Evolutionary conservation across 1,140 invertebrate species (phyloP).

Genomic region (Mizuhopecten yessoensis): DNA sequence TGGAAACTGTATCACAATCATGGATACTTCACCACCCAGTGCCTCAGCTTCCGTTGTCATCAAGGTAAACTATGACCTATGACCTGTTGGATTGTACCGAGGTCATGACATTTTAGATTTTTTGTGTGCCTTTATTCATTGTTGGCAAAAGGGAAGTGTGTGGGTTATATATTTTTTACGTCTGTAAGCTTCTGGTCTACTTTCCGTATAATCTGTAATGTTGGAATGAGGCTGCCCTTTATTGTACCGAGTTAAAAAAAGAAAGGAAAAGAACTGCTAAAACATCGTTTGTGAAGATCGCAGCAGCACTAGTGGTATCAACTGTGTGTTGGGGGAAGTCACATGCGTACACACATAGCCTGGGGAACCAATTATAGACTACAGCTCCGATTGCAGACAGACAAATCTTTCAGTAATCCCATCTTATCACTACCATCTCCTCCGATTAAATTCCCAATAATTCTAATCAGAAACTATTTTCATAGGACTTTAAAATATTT

Average conservation of each 20-base stretch:
- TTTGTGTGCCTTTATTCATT: background rate
- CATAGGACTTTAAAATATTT: background rate
- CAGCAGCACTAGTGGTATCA: background rate
- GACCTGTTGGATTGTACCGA: background rate
- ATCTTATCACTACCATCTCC: background rate
- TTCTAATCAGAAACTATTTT: slow-evolving; percentile 28
- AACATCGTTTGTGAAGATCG: no score
- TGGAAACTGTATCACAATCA: slow-evolving; percentile 72
- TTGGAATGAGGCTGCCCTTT: no score
- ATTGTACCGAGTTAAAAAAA: no score
- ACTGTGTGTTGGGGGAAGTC: background rate
- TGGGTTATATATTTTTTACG: no score
- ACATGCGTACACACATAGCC: background rate
- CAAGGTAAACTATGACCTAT: slow-evolving; percentile 57
- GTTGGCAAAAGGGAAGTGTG: background rate
- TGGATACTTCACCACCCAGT: slow-evolving; percentile 68
- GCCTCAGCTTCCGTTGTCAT: slow-evolving; percentile 67
- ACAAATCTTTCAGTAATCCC: slow-evolving; percentile 27
- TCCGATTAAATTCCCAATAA: background rate
- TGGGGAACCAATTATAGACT: background rate
- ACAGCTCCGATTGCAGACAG: background rate
- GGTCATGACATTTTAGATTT: background rate
- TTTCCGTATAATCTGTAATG: no score
- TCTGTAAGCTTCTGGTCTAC: no score
- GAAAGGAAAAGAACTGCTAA: no score